A percentile compares a stretch with the other conserved stretches of the same genome.
Conservation (phyloP, 2,797 vertebrate species). For the Hippocampus kuda region DNA sequence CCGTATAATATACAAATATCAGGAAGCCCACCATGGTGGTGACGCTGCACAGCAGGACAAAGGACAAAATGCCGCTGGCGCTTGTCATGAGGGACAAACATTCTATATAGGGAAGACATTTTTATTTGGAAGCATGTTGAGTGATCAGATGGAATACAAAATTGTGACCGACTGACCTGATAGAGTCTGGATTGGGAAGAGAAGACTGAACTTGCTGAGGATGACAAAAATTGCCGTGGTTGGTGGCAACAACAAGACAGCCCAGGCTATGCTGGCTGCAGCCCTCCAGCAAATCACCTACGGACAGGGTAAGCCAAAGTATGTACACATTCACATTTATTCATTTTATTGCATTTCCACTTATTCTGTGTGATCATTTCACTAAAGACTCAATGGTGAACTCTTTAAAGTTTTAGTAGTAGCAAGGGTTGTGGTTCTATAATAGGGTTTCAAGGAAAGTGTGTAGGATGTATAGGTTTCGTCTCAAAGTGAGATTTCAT, state of each 20-base stretch:
- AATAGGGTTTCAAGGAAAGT: no score
- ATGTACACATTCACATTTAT: background rate
- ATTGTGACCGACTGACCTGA: slow-evolving; percentile 61
- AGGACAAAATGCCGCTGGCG: slow-evolving; percentile 72
- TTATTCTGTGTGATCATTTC: background rate
- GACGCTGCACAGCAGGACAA: slow-evolving; percentile 77
- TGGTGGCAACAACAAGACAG: slow-evolving; percentile 76
- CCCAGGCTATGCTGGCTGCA: slow-evolving; percentile 78
- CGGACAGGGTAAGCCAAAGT: slow-evolving; percentile 4
- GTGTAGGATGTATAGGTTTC: no score
- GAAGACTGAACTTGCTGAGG: slow-evolving; percentile 71
- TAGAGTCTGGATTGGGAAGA: slow-evolving; percentile 80
- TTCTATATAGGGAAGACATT: slow-evolving; percentile 57
- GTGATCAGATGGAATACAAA: background rate
- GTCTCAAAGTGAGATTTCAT: no score
- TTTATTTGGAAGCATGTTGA: background rate
- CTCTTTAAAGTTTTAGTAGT: background rate
- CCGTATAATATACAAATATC: slow-evolving; percentile 83
- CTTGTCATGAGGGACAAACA: slow-evolving; percentile 70
- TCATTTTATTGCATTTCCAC: background rate
- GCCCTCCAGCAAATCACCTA: slow-evolving; percentile 87
- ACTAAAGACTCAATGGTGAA: background rate
- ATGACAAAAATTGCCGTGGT: slow-evolving; percentile 72
- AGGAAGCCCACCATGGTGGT: slow-evolving; percentile 77
- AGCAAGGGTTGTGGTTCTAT: background rate